Conservation (phyloP, 2,797 vertebrate genomes). For the Podarcis lilfordi region DNA sequence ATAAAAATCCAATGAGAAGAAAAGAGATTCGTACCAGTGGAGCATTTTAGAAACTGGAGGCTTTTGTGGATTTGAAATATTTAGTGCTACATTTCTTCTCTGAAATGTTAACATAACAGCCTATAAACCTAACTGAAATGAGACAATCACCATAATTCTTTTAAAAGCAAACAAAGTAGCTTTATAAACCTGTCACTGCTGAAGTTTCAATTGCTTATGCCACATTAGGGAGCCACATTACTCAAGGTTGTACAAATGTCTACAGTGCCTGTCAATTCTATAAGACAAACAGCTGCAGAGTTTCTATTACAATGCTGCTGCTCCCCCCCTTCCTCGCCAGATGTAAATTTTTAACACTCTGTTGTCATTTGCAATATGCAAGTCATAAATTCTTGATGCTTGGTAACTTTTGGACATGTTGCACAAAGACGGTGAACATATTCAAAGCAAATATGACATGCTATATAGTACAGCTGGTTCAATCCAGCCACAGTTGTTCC, state of each 20-base stretch:
- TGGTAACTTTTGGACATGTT: not conserved
- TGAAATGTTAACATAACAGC: constrained; percentile 43
- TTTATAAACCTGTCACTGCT: constrained; percentile 43
- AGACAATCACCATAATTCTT: constrained; percentile 44
- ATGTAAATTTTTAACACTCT: not conserved
- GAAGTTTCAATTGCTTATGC: constrained; percentile 33
- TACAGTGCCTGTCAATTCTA: constrained; percentile 16
- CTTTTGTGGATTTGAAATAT: constrained; percentile 8
- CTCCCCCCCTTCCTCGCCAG: not conserved
- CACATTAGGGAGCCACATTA: constrained; percentile 27
- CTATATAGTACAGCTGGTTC: not conserved
- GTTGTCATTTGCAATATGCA: not conserved
- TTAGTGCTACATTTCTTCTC: constrained; percentile 16
- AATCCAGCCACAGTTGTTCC: not conserved
- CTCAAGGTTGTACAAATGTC: constrained; percentile 30
- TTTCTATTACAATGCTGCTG: not conserved
- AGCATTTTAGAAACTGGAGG: constrained; percentile 4
- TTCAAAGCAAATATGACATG: not conserved
- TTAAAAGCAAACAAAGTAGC: constrained; percentile 38
- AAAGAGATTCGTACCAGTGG: not conserved
- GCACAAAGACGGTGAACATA: not conserved
- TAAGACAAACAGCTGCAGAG: constrained; percentile 23
- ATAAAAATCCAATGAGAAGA: not conserved
- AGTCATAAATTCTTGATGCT: not conserved
- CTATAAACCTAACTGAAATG: constrained; percentile 35